These are phyloP conservation scores for Pogonocichla stellata DNA, from an alignment of 2,113 vertebrate species.

Conservation along the genomic window DNA sequence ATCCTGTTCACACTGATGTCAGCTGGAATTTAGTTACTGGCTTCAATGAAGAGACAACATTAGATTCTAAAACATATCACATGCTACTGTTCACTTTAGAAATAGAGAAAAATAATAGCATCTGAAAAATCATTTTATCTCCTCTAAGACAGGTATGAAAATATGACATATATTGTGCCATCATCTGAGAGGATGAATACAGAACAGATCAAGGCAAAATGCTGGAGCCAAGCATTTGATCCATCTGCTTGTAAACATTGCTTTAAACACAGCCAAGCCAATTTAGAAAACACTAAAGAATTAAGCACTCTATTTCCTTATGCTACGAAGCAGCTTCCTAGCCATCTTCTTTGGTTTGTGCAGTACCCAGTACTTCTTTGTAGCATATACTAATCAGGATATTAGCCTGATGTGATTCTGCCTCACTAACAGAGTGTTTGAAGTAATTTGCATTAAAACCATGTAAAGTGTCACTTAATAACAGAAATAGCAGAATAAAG, in stretches of 20 bases:
- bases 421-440: background rate
- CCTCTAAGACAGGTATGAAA: background rate
- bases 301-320: background rate
- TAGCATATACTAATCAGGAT: slow-evolving; percentile 8
- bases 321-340: background rate
- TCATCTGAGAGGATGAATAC: background rate
- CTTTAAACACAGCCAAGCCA: background rate
- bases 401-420: slow-evolving; percentile 25
- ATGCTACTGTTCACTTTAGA: background rate
- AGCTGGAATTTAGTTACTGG: background rate
- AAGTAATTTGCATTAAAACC: slow-evolving; percentile 47
- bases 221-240: background rate
- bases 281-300: background rate
- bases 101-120: background rate
- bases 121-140: background rate
- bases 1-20: background rate
- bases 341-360: background rate
- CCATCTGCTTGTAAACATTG: background rate
- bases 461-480: slow-evolving; percentile 58
- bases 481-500: slow-evolving; percentile 52
- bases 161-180: background rate
- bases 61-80: background rate
- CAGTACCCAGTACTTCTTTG: background rate
- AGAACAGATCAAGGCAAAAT: background rate
- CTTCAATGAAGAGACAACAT: background rate